A percentile compares a stretch with the other conserved stretches of the same genome.
These are phyloP conservation scores for Onthophagus sagittarius DNA, from an alignment of 2,888 invertebrate species.

Conservation along the genomic window DNA sequence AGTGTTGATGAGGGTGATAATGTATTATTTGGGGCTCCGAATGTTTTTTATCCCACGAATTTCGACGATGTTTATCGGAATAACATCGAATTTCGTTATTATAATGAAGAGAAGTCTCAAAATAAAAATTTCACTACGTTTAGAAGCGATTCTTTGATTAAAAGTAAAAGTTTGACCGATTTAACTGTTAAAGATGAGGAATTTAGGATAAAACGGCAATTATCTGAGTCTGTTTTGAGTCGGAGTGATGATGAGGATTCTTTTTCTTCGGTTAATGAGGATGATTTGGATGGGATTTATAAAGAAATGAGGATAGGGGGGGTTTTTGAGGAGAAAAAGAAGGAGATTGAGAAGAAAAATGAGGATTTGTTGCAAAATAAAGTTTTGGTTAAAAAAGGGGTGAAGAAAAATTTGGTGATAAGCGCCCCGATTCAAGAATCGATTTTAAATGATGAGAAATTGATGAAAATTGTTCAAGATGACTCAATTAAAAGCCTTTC, in stretches of 20 bases:
- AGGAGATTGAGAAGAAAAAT: slow-evolving; percentile 35
- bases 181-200: slow-evolving; percentile 21
- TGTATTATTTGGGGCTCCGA: slow-evolving; percentile 4
- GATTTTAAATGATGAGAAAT: slow-evolving; percentile 35
- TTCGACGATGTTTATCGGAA: slow-evolving; percentile 25
- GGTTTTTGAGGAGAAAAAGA: slow-evolving; percentile 36
- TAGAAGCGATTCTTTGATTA: slow-evolving; percentile 22
- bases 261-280: slow-evolving; percentile 16
- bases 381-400: slow-evolving; percentile 25
- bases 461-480: slow-evolving; percentile 26
- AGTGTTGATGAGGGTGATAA: slow-evolving; percentile 31
- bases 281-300: not conserved
- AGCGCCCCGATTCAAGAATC: slow-evolving; percentile 38
- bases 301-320: slow-evolving; percentile 29
- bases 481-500: not conserved
- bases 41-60: slow-evolving; percentile 18
- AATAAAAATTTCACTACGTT: not conserved
- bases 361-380: slow-evolving; percentile 35
- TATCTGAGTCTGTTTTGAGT: not conserved
- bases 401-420: slow-evolving; percentile 33
- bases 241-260: too few species aligned
- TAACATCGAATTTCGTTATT: slow-evolving; percentile 23
- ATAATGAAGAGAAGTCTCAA: slow-evolving; percentile 18
- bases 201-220: slow-evolving; percentile 10
- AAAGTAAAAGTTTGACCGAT: slow-evolving; percentile 36